Base-by-base conservation (phyloP, 1,140 invertebrate genomes). In the Meloidogyne floridensis region DNA sequence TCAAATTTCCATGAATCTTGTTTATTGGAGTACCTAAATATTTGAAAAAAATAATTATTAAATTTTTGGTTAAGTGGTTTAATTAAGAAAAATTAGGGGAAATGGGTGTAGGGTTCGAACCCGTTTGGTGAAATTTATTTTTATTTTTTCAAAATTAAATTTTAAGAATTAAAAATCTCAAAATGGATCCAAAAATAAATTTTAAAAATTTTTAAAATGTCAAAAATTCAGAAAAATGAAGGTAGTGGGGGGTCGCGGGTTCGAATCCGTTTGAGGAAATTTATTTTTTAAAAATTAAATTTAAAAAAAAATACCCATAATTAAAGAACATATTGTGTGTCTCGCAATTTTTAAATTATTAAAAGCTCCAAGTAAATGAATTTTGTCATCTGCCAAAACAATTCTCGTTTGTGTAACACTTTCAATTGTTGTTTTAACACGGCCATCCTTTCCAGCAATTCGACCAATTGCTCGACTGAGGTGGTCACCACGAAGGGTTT, bases 401-500 rank as follows among this genome's bases (percentile, higher is more conserved):
- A 99, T 98, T 91, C 98, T 93, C 0, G 97, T 98, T 92, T 98
- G 98, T 10, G 97, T 99, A 0, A 95, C 95, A 92, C 99, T 99
- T 72, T 99, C 97, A 89, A 99, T 98, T 3, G 96, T 98, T 87
- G 95, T 98, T 90, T 98, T 99, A 4, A 96, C 99, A 82, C 95
- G 93, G 32, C 97, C 98, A 81, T 95, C 95, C 92, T 98, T 98
- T 0, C 98, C 98, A 15, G 97, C 97, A 71, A 99, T 92, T 86
- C 97, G 92, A 32, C 97, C 97, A 87, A 99, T 95, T 0, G 97
- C 97, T 91, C 97, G 92, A 42, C 95, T 94, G 82, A 97, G 92
- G 91, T 99, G 97, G 91, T 99, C 97, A 11, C 97, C 96, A 91
- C 96, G 95, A 56, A 99, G 90, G 65, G 91, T 95, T 91, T 98